Conservation (phyloP, 2,113 vertebrate species). For the Neolamprologus ventralis region DNA sequence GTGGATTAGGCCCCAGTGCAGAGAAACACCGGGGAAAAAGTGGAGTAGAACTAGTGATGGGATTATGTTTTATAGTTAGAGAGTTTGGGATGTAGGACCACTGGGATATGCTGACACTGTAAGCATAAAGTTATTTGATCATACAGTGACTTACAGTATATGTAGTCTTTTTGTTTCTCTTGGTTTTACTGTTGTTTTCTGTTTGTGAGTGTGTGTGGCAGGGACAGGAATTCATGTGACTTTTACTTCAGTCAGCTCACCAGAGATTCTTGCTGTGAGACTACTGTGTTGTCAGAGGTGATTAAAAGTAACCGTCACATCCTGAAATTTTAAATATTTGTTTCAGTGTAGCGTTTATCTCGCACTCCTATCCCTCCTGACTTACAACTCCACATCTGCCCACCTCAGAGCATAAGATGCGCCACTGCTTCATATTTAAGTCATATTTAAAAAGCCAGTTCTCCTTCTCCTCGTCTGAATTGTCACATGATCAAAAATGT, state of each 20-base stretch:
- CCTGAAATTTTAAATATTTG: background rate
- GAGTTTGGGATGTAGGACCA: background rate
- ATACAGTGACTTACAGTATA: background rate
- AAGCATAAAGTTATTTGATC: background rate
- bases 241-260: background rate
- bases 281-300: background rate
- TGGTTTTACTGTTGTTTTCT: background rate
- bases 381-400: background rate
- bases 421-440: background rate
- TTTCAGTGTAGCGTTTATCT: background rate
- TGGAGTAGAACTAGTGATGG: background rate
- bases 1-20: background rate
- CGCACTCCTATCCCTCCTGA: background rate
- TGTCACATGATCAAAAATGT: background rate
- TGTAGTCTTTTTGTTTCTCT: background rate
- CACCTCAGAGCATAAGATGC: background rate
- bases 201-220: background rate
- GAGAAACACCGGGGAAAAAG: background rate
- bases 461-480: background rate
- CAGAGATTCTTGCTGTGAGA: background rate
- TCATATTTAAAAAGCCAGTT: background rate
- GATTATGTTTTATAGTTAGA: background rate
- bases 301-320: background rate
- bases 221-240: background rate
- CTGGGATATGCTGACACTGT: background rate